phyloP scores from a whole-genome alignment of 2,888 invertebrate genomes.

The Dendrolimus houi region DNA sequence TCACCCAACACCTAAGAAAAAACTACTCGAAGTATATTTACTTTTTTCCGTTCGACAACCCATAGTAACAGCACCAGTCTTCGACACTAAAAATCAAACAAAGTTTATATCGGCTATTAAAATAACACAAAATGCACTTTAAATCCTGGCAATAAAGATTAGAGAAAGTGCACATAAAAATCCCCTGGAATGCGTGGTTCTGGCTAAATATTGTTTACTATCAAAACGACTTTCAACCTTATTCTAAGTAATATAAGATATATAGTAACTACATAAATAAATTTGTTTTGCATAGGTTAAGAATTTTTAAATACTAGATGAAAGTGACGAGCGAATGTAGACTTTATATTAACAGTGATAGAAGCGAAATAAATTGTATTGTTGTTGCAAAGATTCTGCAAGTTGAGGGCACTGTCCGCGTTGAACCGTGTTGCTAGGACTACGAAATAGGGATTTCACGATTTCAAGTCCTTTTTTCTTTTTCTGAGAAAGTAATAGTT shows the following conservation, averaged over 20 bases:
- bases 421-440: constrained; percentile 58
- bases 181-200: constrained; percentile 25
- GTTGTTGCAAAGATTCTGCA: not conserved
- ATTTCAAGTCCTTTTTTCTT: constrained; percentile 37
- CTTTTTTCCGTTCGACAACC: constrained; percentile 63
- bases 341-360: constrained; percentile 13
- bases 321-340: not conserved
- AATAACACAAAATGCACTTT: constrained; percentile 21
- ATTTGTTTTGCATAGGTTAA: not conserved
- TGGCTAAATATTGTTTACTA: constrained; percentile 17
- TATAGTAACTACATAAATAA: not conserved
- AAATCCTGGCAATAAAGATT: constrained; percentile 8
- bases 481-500: constrained; percentile 18
- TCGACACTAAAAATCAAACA: constrained; percentile 46
- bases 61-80: constrained; percentile 54
- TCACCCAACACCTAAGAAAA: not conserved
- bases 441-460: constrained; percentile 59
- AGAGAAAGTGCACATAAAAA: constrained; percentile 6
- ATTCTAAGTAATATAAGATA: not conserved
- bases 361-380: constrained; percentile 8
- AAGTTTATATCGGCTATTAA: constrained; percentile 14
- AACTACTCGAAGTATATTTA: constrained; percentile 17
- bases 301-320: constrained; percentile 1
- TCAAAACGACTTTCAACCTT: not conserved
- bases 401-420: constrained; percentile 58